A percentile compares a stretch with the other conserved stretches of the same genome.
These are phyloP conservation scores for Cygnus atratus DNA, from an alignment of 2,113 vertebrate genomes.

Conservation along the genomic window DNA sequence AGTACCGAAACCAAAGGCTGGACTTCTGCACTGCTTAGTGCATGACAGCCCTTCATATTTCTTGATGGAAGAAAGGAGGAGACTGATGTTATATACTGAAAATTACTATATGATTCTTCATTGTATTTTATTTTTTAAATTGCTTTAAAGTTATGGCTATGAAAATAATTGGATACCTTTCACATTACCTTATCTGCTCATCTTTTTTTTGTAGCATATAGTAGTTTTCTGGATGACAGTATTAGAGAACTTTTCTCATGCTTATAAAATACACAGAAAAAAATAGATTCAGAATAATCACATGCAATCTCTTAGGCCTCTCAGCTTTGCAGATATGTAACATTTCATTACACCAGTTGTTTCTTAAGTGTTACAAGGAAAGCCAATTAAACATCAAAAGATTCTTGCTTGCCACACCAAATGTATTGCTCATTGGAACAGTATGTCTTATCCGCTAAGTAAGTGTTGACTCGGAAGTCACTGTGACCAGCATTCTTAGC, in stretches of 20 bases:
- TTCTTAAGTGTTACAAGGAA: constrained; percentile 8
- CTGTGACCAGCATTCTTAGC: constrained; percentile 18
- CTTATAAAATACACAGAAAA: not conserved
- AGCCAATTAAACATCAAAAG: constrained; percentile 48
- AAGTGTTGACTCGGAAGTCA: not conserved
- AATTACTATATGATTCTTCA: not conserved
- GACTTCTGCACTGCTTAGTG: not conserved
- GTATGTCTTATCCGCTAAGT: not conserved
- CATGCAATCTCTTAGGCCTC: not conserved
- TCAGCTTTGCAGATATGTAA: not conserved
- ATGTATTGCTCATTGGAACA: constrained; percentile 11
- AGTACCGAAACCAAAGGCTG: not conserved
- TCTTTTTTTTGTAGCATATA: not conserved
- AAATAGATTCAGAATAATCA: not conserved
- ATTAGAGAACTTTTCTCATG: not conserved
- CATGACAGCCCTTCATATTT: not conserved
- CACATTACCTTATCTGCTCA: not conserved
- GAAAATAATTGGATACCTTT: not conserved
- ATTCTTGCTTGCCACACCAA: constrained; percentile 16
- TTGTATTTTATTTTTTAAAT: not conserved
- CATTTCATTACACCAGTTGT: not conserved
- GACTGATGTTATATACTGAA: not conserved
- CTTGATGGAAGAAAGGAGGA: not conserved
- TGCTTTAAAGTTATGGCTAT: not conserved
- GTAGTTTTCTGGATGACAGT: too few species aligned